Conservation (phyloP, 2,888 invertebrate genomes). For the Gymnosoma rotundatum region DNA sequence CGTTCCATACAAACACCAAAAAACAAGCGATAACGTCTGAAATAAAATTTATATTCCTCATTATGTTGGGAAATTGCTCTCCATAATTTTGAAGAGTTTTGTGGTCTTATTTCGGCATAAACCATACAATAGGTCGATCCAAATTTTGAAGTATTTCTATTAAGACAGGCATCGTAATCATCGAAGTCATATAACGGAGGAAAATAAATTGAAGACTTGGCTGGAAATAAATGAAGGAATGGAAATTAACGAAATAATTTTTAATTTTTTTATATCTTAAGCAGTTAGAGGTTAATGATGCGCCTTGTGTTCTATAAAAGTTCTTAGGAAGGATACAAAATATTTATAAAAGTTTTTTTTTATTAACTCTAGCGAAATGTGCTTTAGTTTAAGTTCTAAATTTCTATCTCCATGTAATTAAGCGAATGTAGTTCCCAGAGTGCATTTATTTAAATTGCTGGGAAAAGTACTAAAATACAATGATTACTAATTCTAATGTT, state of each 20-base stretch:
- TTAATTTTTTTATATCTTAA: too few relatives aligned
- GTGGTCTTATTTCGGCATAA: conserved; percentile 76
- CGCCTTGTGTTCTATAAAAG: too few relatives aligned
- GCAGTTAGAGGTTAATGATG: too few relatives aligned
- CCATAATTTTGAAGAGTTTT: conserved; percentile 75
- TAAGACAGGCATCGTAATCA: conserved; percentile 79
- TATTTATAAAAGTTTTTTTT: too few relatives aligned
- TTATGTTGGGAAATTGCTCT: conserved; percentile 74
- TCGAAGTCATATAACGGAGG: conserved; percentile 77
- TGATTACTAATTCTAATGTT: too few relatives aligned
- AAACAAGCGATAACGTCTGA: conserved; percentile 76
- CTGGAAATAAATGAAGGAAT: conserved; percentile 65
- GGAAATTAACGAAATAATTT: neutral
- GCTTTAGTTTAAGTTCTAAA: too few relatives aligned
- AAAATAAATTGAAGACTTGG: conserved; percentile 75
- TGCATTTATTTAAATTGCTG: too few relatives aligned
- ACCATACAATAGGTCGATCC: conserved; percentile 76
- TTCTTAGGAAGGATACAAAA: too few relatives aligned
- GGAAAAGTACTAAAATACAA: too few relatives aligned
- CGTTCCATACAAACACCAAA: conserved; percentile 77
- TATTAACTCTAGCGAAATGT: too few relatives aligned
- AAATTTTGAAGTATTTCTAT: conserved; percentile 82
- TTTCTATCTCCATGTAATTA: too few relatives aligned
- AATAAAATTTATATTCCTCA: conserved; percentile 73
- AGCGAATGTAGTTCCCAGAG: too few relatives aligned